phyloP scores from a whole-genome alignment of 2,113 vertebrate species.

The Rissa tridactyla region DNA sequence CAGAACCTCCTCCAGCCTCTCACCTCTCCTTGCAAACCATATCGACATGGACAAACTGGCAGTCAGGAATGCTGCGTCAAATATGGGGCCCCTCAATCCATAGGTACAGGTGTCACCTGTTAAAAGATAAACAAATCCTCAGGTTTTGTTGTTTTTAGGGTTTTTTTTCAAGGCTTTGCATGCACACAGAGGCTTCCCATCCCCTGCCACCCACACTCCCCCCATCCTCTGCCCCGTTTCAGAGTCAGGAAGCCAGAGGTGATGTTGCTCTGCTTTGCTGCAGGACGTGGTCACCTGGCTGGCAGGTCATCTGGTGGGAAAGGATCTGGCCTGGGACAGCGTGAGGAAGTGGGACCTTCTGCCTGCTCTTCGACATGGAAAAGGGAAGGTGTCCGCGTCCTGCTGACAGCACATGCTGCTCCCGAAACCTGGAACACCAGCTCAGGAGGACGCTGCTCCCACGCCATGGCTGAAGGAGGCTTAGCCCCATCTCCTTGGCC shows the following conservation, averaged over 20 bases:
- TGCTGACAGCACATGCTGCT: not conserved
- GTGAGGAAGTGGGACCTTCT: not conserved
- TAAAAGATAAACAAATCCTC: not conserved
- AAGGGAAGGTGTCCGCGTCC: not conserved
- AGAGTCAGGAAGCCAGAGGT: not conserved
- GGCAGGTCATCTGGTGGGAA: not conserved
- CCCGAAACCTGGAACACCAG: not conserved
- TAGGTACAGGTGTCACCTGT: not conserved
- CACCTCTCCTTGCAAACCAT: not conserved
- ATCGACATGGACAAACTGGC: accelerated
- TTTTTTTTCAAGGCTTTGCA: not conserved
- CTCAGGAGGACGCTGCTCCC: accelerated
- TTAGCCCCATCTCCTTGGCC: accelerated
- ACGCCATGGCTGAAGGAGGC: not conserved
- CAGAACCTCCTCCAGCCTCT: not conserved
- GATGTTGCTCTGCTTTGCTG: not conserved
- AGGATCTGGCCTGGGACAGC: not conserved
- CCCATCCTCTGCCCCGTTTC: not conserved
- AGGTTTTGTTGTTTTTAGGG: not conserved
- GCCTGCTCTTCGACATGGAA: not conserved
- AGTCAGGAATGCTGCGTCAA: accelerated
- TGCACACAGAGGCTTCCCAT: not conserved
- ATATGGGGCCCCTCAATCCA: accelerated
- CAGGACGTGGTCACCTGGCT: not conserved
- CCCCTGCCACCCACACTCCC: not conserved